Conservation (phyloP, 1,140 invertebrate genomes). For the Drosophila bocqueti region DNA sequence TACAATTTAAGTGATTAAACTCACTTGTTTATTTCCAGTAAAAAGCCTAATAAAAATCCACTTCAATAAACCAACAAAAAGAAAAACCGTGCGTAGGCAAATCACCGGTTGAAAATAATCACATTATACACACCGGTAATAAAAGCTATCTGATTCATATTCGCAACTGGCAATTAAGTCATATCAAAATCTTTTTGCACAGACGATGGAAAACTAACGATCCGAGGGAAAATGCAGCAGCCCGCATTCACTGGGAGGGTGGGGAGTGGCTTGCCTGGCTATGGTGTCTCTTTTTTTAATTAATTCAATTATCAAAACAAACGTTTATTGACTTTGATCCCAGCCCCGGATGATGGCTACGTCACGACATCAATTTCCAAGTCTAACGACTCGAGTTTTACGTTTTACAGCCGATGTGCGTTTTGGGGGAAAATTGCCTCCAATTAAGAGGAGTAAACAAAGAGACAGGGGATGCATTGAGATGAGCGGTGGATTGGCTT, state of each 20-base stretch:
- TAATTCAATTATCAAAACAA: constrained; percentile 73
- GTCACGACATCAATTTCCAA: constrained; percentile 43
- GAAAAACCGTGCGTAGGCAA: background rate
- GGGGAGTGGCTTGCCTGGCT: constrained; percentile 7
- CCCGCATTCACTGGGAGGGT: background rate
- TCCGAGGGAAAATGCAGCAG: constrained; percentile 20
- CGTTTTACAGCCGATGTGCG: constrained; percentile 45
- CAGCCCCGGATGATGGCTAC: constrained; percentile 32
- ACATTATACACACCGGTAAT: constrained; percentile 16
- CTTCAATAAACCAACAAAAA: background rate
- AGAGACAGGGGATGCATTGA: constrained; percentile 33
- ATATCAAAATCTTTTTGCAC: constrained; percentile 29
- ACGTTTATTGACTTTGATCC: constrained; percentile 66
- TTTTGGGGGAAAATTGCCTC: constrained; percentile 52
- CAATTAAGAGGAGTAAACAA: constrained; percentile 49
- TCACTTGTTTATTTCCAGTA: background rate
- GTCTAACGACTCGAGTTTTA: constrained; percentile 44
- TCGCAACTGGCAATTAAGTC: constrained; percentile 35
- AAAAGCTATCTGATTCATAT: constrained; percentile 40
- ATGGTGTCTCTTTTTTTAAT: constrained; percentile 46
- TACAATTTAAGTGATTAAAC: no score
- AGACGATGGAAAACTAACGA: constrained; percentile 32
- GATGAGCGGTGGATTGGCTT: constrained; percentile 34
- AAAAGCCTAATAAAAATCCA: constrained; percentile 6
- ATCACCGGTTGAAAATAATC: constrained; percentile 6